A percentile compares a stretch with the other conserved stretches of the same genome.
Evolutionary conservation across 2,888 invertebrate species (phyloP).

Genomic region (Andrena minutula): DNA sequence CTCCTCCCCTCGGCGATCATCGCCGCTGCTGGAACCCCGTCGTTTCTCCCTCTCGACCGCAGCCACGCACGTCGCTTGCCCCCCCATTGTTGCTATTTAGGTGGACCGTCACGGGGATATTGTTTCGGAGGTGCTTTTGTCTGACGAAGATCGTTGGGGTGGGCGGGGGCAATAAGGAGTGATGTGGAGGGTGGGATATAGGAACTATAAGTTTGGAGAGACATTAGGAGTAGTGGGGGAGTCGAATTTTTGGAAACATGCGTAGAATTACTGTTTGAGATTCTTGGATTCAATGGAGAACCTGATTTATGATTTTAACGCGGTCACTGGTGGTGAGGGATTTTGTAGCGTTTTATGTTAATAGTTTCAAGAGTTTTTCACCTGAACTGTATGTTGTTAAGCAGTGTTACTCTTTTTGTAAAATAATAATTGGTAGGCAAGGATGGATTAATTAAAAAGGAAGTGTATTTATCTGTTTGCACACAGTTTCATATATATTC

Average conservation of each 20-base stretch:
- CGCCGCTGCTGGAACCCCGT: background rate
- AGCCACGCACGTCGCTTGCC: background rate
- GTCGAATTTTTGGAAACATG: background rate
- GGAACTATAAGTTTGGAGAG: too few relatives aligned
- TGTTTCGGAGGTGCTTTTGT: constrained; percentile 32
- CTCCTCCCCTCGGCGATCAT: constrained; percentile 27
- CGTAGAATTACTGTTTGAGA: background rate
- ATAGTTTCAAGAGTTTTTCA: too few relatives aligned
- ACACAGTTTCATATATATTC: too few relatives aligned
- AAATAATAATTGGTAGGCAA: too few relatives aligned
- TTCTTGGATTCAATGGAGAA: background rate
- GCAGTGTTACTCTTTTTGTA: too few relatives aligned
- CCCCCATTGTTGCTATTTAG: background rate
- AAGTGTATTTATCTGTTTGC: too few relatives aligned
- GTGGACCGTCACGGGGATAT: constrained; percentile 24
- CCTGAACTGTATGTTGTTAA: too few relatives aligned
- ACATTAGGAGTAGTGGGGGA: background rate
- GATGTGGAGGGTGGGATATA: constrained; percentile 15
- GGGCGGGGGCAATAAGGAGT: constrained; percentile 26
- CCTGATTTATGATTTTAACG: background rate
- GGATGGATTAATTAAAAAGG: too few relatives aligned
- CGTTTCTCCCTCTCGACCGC: constrained; percentile 13
- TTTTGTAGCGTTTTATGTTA: background rate
- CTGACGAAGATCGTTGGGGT: constrained; percentile 18
- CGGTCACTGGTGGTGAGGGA: background rate